Evolutionary conservation across 2,888 invertebrate genomes (phyloP).

Genomic region (Coenonympha glycerion): DNA sequence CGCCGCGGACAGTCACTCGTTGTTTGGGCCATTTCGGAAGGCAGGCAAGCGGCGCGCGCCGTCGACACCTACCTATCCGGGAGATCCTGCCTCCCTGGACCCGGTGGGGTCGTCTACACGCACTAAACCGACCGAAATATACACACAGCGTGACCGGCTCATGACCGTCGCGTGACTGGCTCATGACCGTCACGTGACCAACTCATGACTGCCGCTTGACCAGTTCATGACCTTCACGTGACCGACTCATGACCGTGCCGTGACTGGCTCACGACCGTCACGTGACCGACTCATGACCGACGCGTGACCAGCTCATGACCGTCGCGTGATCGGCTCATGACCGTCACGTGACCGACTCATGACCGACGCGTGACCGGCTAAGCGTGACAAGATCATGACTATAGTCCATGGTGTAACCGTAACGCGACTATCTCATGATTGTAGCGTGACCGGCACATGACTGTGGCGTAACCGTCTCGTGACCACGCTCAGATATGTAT

Average conservation of each 20-base stretch:
- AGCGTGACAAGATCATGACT: no score
- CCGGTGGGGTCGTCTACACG: constrained; percentile 87
- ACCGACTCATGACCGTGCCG: neutral
- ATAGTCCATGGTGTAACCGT: no score
- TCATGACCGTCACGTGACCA: no score
- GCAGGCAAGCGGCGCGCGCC: constrained; percentile 96
- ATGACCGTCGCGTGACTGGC: neutral
- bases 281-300: no score
- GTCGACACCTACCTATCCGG: constrained; percentile 90
- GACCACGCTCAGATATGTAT: neutral
- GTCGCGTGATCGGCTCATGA: neutral
- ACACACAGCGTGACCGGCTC: neutral
- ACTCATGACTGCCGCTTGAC: no score
- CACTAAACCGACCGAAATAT: constrained; percentile 18
- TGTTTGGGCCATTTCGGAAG: constrained; percentile 99
- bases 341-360: neutral
- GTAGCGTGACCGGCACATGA: neutral
- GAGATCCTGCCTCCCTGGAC: constrained; percentile 89
- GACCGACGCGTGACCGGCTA: neutral
- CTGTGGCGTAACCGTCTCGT: neutral
- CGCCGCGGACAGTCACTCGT: constrained; percentile 98
- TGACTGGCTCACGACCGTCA: neutral
- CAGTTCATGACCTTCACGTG: no score
- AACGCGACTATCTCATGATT: no score
- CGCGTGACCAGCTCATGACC: neutral